These are phyloP conservation scores for Conchocele bisecta DNA, from an alignment of 2,888 invertebrate species.

Conservation along the genomic window DNA sequence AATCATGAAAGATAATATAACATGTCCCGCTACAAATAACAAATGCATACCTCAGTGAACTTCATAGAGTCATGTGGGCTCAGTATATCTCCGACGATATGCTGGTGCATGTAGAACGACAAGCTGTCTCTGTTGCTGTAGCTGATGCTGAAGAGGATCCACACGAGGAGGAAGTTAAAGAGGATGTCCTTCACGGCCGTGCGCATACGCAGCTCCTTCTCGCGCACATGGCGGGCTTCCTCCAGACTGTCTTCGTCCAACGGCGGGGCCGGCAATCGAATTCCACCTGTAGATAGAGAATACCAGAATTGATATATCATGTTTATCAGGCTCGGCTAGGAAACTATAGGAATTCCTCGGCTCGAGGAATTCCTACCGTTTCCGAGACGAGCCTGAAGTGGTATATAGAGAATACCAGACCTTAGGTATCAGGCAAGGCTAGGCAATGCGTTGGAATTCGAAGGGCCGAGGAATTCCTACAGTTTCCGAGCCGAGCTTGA, in stretches of 20 bases:
- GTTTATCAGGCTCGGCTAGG: too few species aligned
- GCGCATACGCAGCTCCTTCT: slow-evolving; percentile 59
- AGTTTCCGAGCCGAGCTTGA: too few species aligned
- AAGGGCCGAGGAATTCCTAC: too few species aligned
- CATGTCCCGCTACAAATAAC: too few species aligned
- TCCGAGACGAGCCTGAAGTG: too few species aligned
- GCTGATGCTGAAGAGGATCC: slow-evolving; percentile 68
- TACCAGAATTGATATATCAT: too few species aligned
- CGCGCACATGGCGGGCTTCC: slow-evolving; percentile 44
- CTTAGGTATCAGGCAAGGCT: too few species aligned
- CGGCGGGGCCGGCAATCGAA: slow-evolving; percentile 49
- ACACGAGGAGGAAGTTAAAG: slow-evolving; percentile 62
- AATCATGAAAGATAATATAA: too few species aligned
- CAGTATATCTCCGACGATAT: slow-evolving; percentile 53
- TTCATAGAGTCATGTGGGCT: slow-evolving; percentile 28
- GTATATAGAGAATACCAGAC: too few species aligned
- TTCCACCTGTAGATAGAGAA: slow-evolving; percentile 31
- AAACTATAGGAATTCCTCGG: too few species aligned
- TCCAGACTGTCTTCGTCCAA: slow-evolving; percentile 35
- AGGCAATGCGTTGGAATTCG: too few species aligned
- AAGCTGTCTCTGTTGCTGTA: slow-evolving; percentile 66
- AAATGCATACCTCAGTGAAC: slow-evolving; percentile 50
- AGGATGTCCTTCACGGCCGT: slow-evolving; percentile 47
- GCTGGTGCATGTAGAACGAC: slow-evolving; percentile 59
- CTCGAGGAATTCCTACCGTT: too few species aligned